Base-by-base conservation (phyloP, 2,888 invertebrate genomes). In the Pachycephus smyrnensis region DNA sequence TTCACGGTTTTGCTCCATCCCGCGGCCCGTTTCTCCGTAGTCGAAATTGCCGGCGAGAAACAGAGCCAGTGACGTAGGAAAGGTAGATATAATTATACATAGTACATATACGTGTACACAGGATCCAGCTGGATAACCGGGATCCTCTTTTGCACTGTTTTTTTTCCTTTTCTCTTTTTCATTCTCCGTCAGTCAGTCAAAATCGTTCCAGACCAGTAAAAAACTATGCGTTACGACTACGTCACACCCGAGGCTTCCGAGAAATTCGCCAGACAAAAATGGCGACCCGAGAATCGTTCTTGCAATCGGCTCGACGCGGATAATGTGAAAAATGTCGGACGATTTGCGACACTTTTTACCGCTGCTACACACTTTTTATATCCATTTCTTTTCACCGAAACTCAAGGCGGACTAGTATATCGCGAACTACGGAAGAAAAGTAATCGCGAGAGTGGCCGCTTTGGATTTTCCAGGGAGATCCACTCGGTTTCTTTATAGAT, bases 11-110 rank as follows among this genome's bases (percentile, higher is more conserved):
- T 88, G 85, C 83, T 78, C 77, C 35, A 36, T 23, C 36, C 74
- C 74, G 15, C 36, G 36, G 37, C n/a, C 33, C 85, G 86, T 88
- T 88, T 88, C 88, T 86, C 80, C 87, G 87, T 33, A 88, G 85
- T 84, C 86, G 85, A 88, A 88, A 88, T 88, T 88, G 83, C 87
- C 78, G 81, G 80, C 82, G 81, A 86, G 86, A 85, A 86, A 82
- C 71, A 23, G 31, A 71, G 71, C 15, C 71, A 55, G 71, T 33
- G 71, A 33, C 71, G 71, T 55, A 55, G 55, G 23, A 55, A 55
- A 9, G 23, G 55, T 55, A 55, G 55, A 55, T 23, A 23, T 55
- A 55, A 55, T 55, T 55, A 55, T 23, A 55, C 55, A 9, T 23
- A 55, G 9, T 9, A 23, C 55, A 55, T 55, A 55, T 55, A 55